Conservation (phyloP, 1,140 invertebrate genomes). For the Heliothis virescens region DNA sequence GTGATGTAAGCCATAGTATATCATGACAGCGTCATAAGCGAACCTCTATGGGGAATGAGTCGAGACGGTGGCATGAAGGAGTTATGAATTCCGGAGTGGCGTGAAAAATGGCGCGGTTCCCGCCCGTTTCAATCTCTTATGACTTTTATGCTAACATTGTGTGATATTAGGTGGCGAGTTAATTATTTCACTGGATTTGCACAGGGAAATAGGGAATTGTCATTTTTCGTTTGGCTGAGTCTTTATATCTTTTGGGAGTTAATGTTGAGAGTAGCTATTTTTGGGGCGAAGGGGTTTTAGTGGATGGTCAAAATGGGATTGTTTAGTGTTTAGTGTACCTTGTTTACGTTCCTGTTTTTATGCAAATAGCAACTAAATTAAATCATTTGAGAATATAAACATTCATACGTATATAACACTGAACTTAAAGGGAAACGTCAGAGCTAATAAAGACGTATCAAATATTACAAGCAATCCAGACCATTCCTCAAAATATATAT, state of each 20-base stretch:
- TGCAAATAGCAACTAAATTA: no score
- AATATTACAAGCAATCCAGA: slow-evolving; percentile 37
- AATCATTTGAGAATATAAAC: no score
- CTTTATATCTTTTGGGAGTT: neutral
- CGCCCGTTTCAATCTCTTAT: slow-evolving; percentile 23
- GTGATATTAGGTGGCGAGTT: neutral
- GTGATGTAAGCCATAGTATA: slow-evolving; percentile 53
- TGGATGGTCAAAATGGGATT: no score
- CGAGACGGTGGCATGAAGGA: slow-evolving; percentile 54
- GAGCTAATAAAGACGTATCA: slow-evolving; percentile 12
- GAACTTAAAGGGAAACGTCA: neutral
- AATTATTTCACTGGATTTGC: slow-evolving; percentile 7
- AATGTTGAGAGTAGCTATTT: neutral
- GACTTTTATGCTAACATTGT: slow-evolving; percentile 16
- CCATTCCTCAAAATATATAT: slow-evolving; percentile 22
- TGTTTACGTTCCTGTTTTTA: no score
- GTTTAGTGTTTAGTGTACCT: no score
- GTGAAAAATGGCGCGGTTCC: slow-evolving; percentile 61
- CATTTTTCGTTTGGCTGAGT: neutral
- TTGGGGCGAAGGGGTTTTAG: no score
- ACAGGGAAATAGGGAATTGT: neutral
- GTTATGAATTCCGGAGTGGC: slow-evolving; percentile 68
- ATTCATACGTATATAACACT: neutral
- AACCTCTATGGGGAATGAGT: slow-evolving; percentile 53
- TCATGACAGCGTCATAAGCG: slow-evolving; percentile 62